Evolutionary conservation across 2,113 vertebrate species (phyloP), one percentile per base, ranked within the genome.

Genomic region (Microtus montanus): DNA sequence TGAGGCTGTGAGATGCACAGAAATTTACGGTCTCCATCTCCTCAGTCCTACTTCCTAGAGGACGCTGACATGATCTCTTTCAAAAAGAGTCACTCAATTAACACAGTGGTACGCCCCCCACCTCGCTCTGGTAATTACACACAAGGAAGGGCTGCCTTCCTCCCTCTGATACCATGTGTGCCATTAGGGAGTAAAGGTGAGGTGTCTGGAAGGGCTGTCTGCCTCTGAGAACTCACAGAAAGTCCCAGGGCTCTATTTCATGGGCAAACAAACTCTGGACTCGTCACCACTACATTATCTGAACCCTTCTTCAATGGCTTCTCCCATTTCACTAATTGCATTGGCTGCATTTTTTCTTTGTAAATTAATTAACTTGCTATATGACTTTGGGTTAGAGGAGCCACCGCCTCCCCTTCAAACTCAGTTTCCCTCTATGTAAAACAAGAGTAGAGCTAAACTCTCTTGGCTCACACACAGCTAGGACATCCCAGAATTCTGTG

Each of bases 291-390:
- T 78, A 88, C 95, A 96, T 30, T 87, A 87, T 91, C 96, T 85
- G 87, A 93, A 94, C 86, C 61, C 17, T 44, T 90, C 33, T 77
- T 89, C 63, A 68, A 90, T 71, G 89, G 54, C 73, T 91, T 87
- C 66, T 49, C 91, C 70, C 58, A 84, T 68, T 95, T 86, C 41
- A 77, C 89, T 97, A 96, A 97, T 96, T 97, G 96, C 93, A 35
- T 91, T 92, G 52, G 24, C 66, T 94, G 79, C 58, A 83, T 96
- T 89, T 87, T 63, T 66, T 47, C 94, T 89, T 87, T 41, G 58
- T 87, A 96, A 91, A 97, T 95, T 97, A 97, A 96, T 97, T 97
- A 97, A 96, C 92, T 93, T 91, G 79, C 84, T 91, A 24, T 47
- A 88, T 83, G 91, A 97, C 92, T 94, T 94, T 73, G 80, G 96